Percentiles rank a stretch among this genome's conserved stretches.
Evolutionary conservation across 2,888 invertebrate species (phyloP).

Genomic region (Iphiclides podalirius): DNA sequence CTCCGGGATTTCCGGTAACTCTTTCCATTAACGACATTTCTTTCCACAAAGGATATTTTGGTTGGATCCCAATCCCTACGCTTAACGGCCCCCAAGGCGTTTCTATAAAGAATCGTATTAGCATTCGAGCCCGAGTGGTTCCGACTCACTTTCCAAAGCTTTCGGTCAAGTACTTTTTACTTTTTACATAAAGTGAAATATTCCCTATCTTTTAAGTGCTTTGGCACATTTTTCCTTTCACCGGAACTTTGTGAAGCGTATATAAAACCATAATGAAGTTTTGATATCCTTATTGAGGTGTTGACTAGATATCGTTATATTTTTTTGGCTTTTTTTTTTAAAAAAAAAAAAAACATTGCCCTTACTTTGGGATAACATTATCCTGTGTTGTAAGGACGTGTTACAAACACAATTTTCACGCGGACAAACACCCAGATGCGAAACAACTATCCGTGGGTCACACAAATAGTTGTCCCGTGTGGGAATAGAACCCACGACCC

Average conservation of each 20-base stretch:
- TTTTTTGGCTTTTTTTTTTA: too few species aligned
- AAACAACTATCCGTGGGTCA: too few species aligned
- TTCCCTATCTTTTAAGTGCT: not conserved
- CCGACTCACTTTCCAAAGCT: conserved; percentile 56
- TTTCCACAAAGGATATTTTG: conserved; percentile 60
- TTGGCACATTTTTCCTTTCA: not conserved
- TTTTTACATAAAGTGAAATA: not conserved
- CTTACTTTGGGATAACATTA: too few species aligned
- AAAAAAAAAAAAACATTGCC: too few species aligned
- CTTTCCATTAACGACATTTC: conserved; percentile 66
- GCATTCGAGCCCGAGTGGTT: conserved; percentile 63
- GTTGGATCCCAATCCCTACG: conserved; percentile 54
- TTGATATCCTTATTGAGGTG: conserved; percentile 8
- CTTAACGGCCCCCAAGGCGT: conserved; percentile 46
- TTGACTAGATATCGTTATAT: conserved; percentile 3
- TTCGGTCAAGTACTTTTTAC: conserved; percentile 46
- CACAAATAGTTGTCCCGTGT: too few species aligned
- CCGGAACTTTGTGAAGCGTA: too few species aligned
- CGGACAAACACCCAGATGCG: too few species aligned
- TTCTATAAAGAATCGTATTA: conserved; percentile 65
- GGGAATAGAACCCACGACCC: too few species aligned
- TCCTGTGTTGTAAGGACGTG: too few species aligned
- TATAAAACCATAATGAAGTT: not conserved
- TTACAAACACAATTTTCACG: too few species aligned
- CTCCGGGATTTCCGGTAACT: conserved; percentile 32